These are phyloP conservation scores for Pseudomyrmex concolor DNA, from an alignment of 1,140 invertebrate species.

Conservation along the genomic window DNA sequence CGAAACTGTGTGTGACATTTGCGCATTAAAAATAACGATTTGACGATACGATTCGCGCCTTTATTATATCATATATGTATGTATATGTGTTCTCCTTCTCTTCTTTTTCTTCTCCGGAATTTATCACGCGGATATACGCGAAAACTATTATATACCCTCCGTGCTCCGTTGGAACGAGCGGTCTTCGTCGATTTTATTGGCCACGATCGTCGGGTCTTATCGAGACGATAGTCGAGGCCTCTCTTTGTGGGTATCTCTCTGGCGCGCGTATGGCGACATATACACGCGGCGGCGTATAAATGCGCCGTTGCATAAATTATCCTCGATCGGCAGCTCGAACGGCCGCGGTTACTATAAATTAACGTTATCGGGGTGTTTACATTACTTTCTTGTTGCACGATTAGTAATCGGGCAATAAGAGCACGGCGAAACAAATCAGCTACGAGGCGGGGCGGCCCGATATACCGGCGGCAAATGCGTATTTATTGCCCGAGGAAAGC, in stretches of 20 bases:
- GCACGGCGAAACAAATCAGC: constrained; percentile 73
- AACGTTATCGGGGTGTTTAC: constrained; percentile 80
- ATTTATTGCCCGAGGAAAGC: constrained; percentile 72
- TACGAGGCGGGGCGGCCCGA: constrained; percentile 59
- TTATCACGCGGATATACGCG: constrained; percentile 56
- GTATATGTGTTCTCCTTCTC: neutral
- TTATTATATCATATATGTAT: neutral
- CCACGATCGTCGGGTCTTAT: constrained; percentile 51
- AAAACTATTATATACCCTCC: constrained; percentile 55
- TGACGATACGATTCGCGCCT: too few relatives aligned
- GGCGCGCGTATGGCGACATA: constrained; percentile 45
- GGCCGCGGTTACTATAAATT: constrained; percentile 78
- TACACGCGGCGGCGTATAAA: constrained; percentile 62
- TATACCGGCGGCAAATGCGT: constrained; percentile 68
- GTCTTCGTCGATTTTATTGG: constrained; percentile 58
- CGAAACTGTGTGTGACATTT: neutral
- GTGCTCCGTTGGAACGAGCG: constrained; percentile 12
- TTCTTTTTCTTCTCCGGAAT: constrained; percentile 9
- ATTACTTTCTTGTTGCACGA: constrained; percentile 80
- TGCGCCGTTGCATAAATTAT: constrained; percentile 77
- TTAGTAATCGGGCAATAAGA: constrained; percentile 80
- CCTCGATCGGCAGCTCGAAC: constrained; percentile 67
- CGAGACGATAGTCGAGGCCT: constrained; percentile 54
- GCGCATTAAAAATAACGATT: neutral
- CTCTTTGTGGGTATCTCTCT: constrained; percentile 49